Evolutionary conservation across 2,888 invertebrate genomes (phyloP).

Genomic region (Sesia apiformis): DNA sequence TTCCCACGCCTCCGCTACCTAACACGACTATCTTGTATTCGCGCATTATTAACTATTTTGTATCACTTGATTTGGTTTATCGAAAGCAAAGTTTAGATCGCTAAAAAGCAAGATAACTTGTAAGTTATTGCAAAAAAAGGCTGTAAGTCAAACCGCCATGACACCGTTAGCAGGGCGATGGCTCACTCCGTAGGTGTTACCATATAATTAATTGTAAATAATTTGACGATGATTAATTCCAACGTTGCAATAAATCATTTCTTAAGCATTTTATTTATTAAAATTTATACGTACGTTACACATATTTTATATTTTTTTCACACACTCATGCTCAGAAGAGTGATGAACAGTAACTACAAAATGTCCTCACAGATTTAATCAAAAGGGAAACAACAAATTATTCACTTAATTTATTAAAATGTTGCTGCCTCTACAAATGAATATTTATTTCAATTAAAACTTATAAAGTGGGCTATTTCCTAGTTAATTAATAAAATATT

Average conservation of each 20-base stretch:
- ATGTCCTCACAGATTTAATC: no score
- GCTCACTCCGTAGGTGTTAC: constrained; percentile 65
- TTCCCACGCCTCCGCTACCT: constrained; percentile 99
- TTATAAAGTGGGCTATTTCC: no score
- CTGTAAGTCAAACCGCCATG: constrained; percentile 75
- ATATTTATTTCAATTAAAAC: no score
- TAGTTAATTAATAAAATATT: no score
- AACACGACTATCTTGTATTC: constrained; percentile 99
- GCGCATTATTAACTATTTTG: constrained; percentile 84
- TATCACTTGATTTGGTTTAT: constrained; percentile 47
- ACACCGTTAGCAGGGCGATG: constrained; percentile 75
- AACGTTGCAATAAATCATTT: background rate
- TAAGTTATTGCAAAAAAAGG: constrained; percentile 69
- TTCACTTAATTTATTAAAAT: no score
- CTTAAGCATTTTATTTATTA: no score
- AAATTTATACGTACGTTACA: no score
- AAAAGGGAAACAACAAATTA: no score
- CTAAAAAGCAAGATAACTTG: constrained; percentile 71
- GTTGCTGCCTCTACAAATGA: no score
- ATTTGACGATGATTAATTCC: background rate
- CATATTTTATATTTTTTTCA: no score
- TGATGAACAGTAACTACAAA: no score
- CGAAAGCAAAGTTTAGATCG: constrained; percentile 61
- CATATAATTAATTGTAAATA: constrained; percentile 11
- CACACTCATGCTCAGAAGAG: no score